Evolutionary conservation across 1,140 invertebrate genomes (phyloP).

Genomic region (Charaxes varanes): DNA sequence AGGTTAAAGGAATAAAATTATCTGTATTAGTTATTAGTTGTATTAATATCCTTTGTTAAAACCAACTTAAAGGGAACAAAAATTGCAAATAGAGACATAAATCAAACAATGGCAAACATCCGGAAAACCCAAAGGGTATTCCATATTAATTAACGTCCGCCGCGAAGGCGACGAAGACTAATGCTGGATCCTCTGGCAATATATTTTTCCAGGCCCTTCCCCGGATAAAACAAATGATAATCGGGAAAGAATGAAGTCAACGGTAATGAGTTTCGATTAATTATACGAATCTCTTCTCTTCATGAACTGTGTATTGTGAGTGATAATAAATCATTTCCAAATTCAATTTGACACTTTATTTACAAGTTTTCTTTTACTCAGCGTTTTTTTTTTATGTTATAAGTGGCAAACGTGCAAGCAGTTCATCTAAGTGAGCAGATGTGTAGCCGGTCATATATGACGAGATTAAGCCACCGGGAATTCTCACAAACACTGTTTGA

Average conservation of each 20-base stretch:
- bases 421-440: too few relatives aligned
- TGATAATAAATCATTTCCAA: constrained; percentile 27
- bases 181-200: constrained; percentile 59
- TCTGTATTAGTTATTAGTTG: too few relatives aligned
- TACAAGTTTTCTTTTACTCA: too few relatives aligned
- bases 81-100: constrained; percentile 57
- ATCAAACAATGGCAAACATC: constrained; percentile 59
- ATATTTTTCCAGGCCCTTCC: constrained; percentile 64
- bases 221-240: constrained; percentile 70
- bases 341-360: too few relatives aligned
- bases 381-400: too few relatives aligned
- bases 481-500: too few relatives aligned
- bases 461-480: too few relatives aligned
- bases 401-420: too few relatives aligned
- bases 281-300: constrained; percentile 33
- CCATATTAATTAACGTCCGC: constrained; percentile 70
- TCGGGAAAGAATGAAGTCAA: constrained; percentile 71
- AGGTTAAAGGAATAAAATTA: too few relatives aligned
- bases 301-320: constrained; percentile 32
- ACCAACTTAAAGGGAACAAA: too few relatives aligned
- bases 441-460: too few relatives aligned
- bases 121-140: constrained; percentile 64
- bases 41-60: too few relatives aligned
- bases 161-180: constrained; percentile 66
- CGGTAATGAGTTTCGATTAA: constrained; percentile 64